Conservation (phyloP, 1,140 invertebrate species). For the Drosophila sucinea region DNA sequence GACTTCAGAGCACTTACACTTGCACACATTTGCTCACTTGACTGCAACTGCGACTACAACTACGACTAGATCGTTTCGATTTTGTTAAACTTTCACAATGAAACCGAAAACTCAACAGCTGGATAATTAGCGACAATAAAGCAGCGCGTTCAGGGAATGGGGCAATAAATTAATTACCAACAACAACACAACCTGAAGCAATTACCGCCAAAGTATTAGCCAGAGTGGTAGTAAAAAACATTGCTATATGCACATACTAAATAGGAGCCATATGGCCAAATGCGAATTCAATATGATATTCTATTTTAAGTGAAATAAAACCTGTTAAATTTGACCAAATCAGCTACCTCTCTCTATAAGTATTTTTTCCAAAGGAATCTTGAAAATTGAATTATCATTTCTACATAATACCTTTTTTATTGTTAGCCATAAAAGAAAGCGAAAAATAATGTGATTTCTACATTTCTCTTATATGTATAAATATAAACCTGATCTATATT, state of each 20-base stretch:
- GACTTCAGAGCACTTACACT: slow-evolving; percentile 19
- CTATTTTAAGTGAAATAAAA: background rate
- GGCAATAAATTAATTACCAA: slow-evolving; percentile 58
- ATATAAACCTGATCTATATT: background rate
- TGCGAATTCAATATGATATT: background rate
- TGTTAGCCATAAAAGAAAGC: background rate
- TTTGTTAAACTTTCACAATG: slow-evolving; percentile 61
- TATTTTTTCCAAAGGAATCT: too few species aligned
- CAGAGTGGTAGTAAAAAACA: slow-evolving; percentile 8
- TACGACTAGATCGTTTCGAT: slow-evolving; percentile 37
- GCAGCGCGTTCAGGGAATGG: slow-evolving; percentile 45
- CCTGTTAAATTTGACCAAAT: background rate
- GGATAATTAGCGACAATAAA: slow-evolving; percentile 64
- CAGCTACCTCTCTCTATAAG: background rate
- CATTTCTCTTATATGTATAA: background rate
- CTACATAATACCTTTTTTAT: background rate
- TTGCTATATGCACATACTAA: slow-evolving; percentile 3
- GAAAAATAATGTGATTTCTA: background rate
- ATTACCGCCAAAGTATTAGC: slow-evolving; percentile 33
- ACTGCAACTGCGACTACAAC: slow-evolving; percentile 12
- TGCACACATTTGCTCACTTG: slow-evolving; percentile 19
- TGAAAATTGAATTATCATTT: too few species aligned
- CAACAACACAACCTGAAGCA: slow-evolving; percentile 37
- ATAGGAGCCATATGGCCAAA: slow-evolving; percentile 9
- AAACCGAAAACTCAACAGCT: slow-evolving; percentile 57